Conservation (phyloP, 2,797 vertebrate species). For the Gadopsis bispinosus region DNA sequence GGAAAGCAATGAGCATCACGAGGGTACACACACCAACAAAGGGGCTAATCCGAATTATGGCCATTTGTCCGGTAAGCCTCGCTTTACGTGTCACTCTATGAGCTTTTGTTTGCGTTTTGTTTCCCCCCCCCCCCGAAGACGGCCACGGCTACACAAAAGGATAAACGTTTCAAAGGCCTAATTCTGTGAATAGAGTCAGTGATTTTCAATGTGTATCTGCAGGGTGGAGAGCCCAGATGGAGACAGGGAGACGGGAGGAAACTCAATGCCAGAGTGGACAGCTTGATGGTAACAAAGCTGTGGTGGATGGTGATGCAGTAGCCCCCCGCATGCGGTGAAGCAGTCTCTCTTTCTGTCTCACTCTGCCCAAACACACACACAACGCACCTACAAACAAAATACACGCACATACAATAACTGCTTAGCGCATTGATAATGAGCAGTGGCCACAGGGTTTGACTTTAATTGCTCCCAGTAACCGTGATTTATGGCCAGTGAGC, state of each 20-base stretch:
- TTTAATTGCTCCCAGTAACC: constrained; percentile 51
- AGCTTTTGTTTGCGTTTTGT: constrained; percentile 75
- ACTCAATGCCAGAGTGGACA: constrained; percentile 78
- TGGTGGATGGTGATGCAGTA: constrained; percentile 67
- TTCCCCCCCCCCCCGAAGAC: constrained; percentile 49
- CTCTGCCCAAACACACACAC: constrained; percentile 30
- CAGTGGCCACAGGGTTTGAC: constrained; percentile 25
- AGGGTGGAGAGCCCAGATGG: constrained; percentile 79
- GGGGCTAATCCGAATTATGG: constrained; percentile 79
- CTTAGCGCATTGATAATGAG: constrained; percentile 47
- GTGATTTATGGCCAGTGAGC: constrained; percentile 43
- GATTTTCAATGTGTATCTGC: constrained; percentile 78
- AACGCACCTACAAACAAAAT: constrained; percentile 20
- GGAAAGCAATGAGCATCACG: constrained; percentile 68
- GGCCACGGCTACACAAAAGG: constrained; percentile 73
- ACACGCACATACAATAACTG: constrained; percentile 42
- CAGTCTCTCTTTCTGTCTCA: constrained; percentile 25
- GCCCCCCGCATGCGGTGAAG: constrained; percentile 54
- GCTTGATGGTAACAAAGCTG: constrained; percentile 79
- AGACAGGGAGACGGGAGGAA: constrained; percentile 73
- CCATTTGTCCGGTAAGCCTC: constrained; percentile 80
- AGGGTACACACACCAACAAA: constrained; percentile 58
- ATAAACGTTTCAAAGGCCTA: constrained; percentile 80
- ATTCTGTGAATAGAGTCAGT: constrained; percentile 75
- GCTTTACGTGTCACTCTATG: constrained; percentile 68